phyloP scores from a whole-genome alignment of 2,113 vertebrate genomes.

The Labrus mixtus region DNA sequence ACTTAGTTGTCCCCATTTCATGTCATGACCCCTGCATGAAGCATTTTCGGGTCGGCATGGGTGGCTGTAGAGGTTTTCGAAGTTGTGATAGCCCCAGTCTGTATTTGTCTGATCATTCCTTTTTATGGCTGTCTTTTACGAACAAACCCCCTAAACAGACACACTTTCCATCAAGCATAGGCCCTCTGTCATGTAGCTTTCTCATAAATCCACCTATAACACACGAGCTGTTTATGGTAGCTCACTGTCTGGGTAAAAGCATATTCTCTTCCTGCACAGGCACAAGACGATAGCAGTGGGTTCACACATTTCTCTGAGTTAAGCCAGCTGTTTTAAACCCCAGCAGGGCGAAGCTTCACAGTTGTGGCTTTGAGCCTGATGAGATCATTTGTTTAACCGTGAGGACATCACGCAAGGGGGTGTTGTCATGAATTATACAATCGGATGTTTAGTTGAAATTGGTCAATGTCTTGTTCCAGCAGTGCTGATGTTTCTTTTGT shows the following conservation, averaged over 20 bases:
- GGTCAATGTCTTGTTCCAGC: not conserved
- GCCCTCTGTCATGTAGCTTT: no score
- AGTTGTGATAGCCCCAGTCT: not conserved
- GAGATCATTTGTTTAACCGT: slow-evolving; percentile 48
- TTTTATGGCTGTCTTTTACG: no score
- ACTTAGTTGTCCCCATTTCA: slow-evolving; percentile 45
- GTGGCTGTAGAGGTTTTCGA: not conserved
- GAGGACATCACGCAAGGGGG: not conserved
- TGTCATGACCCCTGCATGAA: slow-evolving; percentile 49
- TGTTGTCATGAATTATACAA: slow-evolving; percentile 13
- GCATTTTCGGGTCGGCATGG: not conserved
- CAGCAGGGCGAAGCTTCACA: slow-evolving; percentile 3
- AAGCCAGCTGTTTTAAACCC: slow-evolving; percentile 25
- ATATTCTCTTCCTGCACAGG: not conserved
- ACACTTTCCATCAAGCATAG: no score
- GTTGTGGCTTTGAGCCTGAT: slow-evolving; percentile 1
- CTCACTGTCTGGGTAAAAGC: no score
- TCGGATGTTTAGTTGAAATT: slow-evolving; percentile 7
- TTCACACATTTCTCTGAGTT: not conserved
- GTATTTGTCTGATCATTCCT: not conserved
- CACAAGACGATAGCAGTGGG: not conserved
- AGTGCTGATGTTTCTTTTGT: not conserved
- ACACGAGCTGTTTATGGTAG: no score
- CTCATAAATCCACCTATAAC: no score
- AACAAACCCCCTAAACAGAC: no score